Evolutionary conservation across 37 sponge, comb jelly and placozoan genomes (phyloP), one percentile per base, ranked within the genome.

Genomic region (Beroe ovata): DNA sequence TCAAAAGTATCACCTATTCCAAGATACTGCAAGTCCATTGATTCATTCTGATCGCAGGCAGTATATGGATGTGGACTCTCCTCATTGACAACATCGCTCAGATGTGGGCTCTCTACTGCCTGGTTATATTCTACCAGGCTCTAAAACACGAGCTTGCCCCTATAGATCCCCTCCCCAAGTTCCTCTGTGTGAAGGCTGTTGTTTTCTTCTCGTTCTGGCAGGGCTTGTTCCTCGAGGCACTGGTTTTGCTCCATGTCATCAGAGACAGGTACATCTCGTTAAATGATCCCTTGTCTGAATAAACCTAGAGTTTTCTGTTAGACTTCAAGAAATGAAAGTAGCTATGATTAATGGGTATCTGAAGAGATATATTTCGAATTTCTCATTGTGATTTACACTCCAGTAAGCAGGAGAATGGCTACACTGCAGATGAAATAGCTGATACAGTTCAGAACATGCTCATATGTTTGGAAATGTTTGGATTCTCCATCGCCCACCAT

Each of bases 401-500:
- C 25, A 34, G 84, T 77, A 41, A 77, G 28, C 23, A 77, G 1
- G 28, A 39, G 23, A 54, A 40, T 42, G 54, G 84, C 18, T 77
- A 77, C 84, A 77, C 84, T 19, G 84, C 84, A 39, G 84, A 77
- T 8, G 84, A 77, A 40, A 77, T 35, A 38, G 84, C 84, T 4
- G 84, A 77, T 6, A 40, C 84, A 8, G 47, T 41, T 11, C 59
- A 92, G 89, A 93, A 96, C 72, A 92, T 95, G 22, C 28, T 96
- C 40, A 93, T 96, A 32, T 95, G 95, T 60, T 71, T 96, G 32
- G 97, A 96, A 90, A 96, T 96, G 97, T 91, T 96, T 29, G 25
- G 93, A 20, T 92, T 91, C 38, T 95, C 95, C 54, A 72, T 95
- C 25, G 95, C 92, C 0, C 95, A 95, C 88, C 92, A 94, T 64